These are phyloP conservation scores for Elgaria multicarinata DNA, from an alignment of 2,113 vertebrate genomes.

Conservation along the genomic window DNA sequence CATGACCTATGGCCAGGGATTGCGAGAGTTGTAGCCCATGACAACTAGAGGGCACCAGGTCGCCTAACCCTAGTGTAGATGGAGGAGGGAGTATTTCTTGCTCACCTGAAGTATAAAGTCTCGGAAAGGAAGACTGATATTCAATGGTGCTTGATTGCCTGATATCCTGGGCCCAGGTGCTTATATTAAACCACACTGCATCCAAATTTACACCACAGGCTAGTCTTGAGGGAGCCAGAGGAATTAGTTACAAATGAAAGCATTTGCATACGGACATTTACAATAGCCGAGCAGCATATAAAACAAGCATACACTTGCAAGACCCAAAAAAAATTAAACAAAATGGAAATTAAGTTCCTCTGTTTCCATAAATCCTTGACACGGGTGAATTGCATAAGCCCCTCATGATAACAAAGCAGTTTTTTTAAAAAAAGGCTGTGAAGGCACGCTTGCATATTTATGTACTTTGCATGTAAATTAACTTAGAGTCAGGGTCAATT, in stretches of 20 bases:
- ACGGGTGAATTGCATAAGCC: constrained; percentile 52
- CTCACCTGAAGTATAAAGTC: background rate
- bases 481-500: constrained; percentile 22
- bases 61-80: background rate
- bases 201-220: background rate
- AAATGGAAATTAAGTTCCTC: constrained; percentile 39
- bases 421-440: constrained; percentile 45
- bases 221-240: background rate
- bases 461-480: constrained; percentile 45
- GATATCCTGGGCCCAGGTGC: too few relatives aligned
- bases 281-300: background rate
- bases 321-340: constrained; percentile 22
- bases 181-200: background rate
- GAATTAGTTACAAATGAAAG: fast-evolving
- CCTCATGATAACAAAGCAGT: constrained; percentile 27
- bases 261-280: background rate
- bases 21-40: too few relatives aligned
- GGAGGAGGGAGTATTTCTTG: background rate
- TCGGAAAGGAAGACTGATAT: background rate
- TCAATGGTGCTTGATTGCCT: background rate
- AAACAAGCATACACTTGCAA: constrained; percentile 21
- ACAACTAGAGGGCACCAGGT: too few relatives aligned
- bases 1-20: too few relatives aligned
- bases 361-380: constrained; percentile 35
- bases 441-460: constrained; percentile 29